Percentiles rank a stretch among this genome's conserved stretches.
Evolutionary conservation across 2,113 vertebrate species (phyloP).

Genomic region (Bombycilla garrulus): DNA sequence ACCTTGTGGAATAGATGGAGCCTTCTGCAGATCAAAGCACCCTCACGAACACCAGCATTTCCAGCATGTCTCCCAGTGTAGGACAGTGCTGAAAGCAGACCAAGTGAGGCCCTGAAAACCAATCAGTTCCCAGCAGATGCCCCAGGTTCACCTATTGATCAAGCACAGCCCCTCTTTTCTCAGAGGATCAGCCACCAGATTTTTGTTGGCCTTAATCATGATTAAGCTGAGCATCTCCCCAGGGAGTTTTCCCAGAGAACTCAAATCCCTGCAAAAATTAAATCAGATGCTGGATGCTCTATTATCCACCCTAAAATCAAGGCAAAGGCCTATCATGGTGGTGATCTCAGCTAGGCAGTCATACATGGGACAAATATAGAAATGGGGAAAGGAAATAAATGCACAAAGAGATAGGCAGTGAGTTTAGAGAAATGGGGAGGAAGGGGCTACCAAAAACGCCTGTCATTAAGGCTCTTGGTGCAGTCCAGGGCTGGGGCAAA

Average conservation of each 20-base stretch:
- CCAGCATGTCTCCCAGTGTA: background rate
- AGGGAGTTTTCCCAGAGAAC: conserved; percentile 1
- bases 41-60: background rate
- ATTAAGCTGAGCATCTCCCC: conserved; percentile 22
- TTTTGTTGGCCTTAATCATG: conserved; percentile 51
- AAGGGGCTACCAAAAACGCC: background rate
- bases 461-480: background rate
- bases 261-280: conserved; percentile 40
- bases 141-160: background rate
- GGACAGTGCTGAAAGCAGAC: background rate
- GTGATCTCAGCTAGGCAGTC: background rate
- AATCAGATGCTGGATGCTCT: background rate
- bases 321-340: background rate
- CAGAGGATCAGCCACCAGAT: conserved; percentile 35
- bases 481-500: background rate
- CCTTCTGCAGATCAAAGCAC: background rate
- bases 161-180: background rate
- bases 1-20: conserved; percentile 34
- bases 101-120: background rate
- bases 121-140: background rate
- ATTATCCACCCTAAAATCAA: background rate
- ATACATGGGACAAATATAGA: background rate
- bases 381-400: background rate
- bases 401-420: background rate
- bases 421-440: background rate